A percentile compares a stretch with the other conserved stretches of the same genome.
Evolutionary conservation across 2,888 invertebrate species (phyloP).

Genomic region (Micoletzkya japonica): DNA sequence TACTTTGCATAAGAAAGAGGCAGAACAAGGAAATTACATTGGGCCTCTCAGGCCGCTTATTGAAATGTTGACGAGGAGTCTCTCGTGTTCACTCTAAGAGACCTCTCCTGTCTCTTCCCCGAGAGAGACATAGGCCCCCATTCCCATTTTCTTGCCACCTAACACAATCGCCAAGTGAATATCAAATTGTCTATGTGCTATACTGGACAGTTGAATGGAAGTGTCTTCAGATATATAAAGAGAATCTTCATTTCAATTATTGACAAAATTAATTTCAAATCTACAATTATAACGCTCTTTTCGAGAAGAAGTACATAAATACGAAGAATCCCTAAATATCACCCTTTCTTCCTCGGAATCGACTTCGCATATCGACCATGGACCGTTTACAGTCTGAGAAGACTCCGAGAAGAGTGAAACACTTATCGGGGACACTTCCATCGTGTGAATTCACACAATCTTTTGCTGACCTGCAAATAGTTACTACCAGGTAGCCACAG

Average conservation of each 20-base stretch:
- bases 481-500: no score
- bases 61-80: neutral
- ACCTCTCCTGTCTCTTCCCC: constrained; percentile 10
- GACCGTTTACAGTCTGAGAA: constrained; percentile 59
- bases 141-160: constrained; percentile 24
- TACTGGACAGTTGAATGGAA: constrained; percentile 25
- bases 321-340: constrained; percentile 38
- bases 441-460: constrained; percentile 58
- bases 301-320: neutral
- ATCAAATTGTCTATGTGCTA: constrained; percentile 26
- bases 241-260: neutral
- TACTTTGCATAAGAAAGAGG: constrained; percentile 25
- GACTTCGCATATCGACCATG: constrained; percentile 56
- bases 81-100: constrained; percentile 7
- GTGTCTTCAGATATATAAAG: neutral
- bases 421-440: constrained; percentile 53
- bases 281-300: neutral
- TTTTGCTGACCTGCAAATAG: constrained; percentile 45
- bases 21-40: constrained; percentile 30
- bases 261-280: neutral
- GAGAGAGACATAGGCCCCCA: constrained; percentile 19
- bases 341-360: constrained; percentile 58
- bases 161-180: constrained; percentile 28
- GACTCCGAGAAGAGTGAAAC: constrained; percentile 51
- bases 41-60: constrained; percentile 17